Base-by-base conservation (phyloP, 2,113 vertebrate species). In the Cephalopholis sonnerati region DNA sequence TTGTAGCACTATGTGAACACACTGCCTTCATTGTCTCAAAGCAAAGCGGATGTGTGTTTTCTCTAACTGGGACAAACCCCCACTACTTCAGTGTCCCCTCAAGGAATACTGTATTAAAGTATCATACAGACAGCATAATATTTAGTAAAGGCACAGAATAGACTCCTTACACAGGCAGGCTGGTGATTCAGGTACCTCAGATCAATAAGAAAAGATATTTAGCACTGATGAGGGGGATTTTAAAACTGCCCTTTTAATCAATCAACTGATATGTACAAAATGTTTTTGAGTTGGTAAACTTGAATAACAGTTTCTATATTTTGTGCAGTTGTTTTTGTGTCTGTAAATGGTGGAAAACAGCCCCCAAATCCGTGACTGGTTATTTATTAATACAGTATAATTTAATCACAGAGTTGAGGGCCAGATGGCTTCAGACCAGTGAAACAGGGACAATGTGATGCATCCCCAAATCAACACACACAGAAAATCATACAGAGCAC, bases 31-130 rank as follows among this genome's bases (percentile, higher is more conserved):
- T 74, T 91, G 80, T 89, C 18, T 89, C 78, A 82, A 88, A 91
- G 87, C 87, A 83, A 90, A 91, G 87, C 76, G 10, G 77, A 80
- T 89, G 91, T 91, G 88, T 89, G 79, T 88, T 91, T 76, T 63
- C 81, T 86, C 78, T 74, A 74, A 79, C 39, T 79, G 12, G 82
- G 79, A 73, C 36, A 61, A 67, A 55, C 1, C 57, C 80, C 22
- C 39, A 57, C 77, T 27, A 81, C 51, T 39, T 55, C 74, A 57
- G 63, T 57, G 77, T 77, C 75, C 84, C 65, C n/a, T 53, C 44
- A 22, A 86, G 84, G 77, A 83, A 86, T 83, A 87, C 70, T 81
- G 69, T 48, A 79, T 74, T 77, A 79, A 81, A 69, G 77, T 89
- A 80, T 78, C 18, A 61, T 72, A 89, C 81, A 86, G 63, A 86